Conservation (phyloP, 2,888 invertebrate genomes). For the Athalia cordata region DNA sequence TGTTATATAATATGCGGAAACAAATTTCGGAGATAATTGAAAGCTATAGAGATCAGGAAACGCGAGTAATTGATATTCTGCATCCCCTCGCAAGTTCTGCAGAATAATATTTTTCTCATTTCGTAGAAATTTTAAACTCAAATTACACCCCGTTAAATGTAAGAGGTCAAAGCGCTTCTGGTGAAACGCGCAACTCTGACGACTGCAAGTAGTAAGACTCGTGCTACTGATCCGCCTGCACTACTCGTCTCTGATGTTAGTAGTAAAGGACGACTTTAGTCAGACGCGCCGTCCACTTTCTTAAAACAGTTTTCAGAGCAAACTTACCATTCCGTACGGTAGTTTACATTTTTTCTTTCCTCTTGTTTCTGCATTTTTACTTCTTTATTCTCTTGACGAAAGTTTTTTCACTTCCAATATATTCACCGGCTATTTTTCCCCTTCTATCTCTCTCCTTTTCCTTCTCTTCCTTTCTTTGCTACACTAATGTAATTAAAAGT, state of each 20-base stretch:
- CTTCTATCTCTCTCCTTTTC: no score
- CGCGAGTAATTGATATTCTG: no score
- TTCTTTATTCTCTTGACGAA: background rate
- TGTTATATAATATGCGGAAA: background rate
- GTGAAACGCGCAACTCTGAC: background rate
- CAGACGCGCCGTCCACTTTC: background rate
- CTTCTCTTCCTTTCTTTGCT: background rate
- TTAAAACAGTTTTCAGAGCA: background rate
- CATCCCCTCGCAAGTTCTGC: background rate
- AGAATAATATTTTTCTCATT: background rate
- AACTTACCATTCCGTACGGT: no score
- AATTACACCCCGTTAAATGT: no score
- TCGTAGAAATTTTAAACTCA: no score
- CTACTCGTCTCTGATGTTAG: background rate
- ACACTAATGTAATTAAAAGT: conserved; percentile 29
- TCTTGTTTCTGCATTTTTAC: background rate
- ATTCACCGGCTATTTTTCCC: no score
- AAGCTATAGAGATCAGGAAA: background rate
- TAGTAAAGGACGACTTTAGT: conserved; percentile 9
- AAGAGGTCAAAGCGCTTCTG: no score
- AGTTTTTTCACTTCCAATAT: background rate
- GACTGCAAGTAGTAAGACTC: conserved; percentile 9
- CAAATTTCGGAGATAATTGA: background rate
- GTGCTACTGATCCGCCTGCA: background rate
- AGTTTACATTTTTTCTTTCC: background rate